Evolutionary conservation across 2,888 invertebrate genomes (phyloP).

Genomic region (Tachina fera): DNA sequence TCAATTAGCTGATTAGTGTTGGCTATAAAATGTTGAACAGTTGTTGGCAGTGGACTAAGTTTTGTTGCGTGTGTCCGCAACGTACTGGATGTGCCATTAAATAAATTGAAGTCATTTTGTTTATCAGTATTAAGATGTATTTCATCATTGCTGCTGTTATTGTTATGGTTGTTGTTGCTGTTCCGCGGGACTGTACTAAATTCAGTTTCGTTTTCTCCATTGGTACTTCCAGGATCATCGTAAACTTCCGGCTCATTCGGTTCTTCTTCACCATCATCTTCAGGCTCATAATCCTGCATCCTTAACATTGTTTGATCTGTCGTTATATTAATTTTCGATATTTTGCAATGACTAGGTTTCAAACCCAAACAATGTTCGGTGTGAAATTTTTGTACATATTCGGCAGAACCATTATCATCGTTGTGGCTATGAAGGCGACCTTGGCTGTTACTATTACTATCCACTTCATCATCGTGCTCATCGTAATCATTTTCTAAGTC

Average conservation of each 20-base stretch:
- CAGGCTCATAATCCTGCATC: slow-evolving; percentile 12
- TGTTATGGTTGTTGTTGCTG: slow-evolving; percentile 10
- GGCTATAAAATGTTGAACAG: neutral
- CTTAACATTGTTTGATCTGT: slow-evolving; percentile 19
- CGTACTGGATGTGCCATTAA: neutral
- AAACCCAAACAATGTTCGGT: neutral
- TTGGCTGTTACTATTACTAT: slow-evolving; percentile 53
- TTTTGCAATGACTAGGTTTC: slow-evolving; percentile 28
- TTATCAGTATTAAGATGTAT: slow-evolving; percentile 8
- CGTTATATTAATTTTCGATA: neutral
- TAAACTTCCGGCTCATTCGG: slow-evolving; percentile 12
- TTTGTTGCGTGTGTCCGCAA: neutral
- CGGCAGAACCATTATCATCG: slow-evolving; percentile 39
- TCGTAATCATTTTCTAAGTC: slow-evolving; percentile 67
- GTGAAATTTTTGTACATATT: slow-evolving; percentile 34
- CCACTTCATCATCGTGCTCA: slow-evolving; percentile 52
- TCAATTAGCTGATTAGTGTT: neutral
- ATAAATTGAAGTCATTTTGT: neutral
- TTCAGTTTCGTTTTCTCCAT: slow-evolving; percentile 8
- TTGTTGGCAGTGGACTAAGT: neutral
- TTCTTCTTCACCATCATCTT: slow-evolving; percentile 41
- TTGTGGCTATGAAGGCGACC: slow-evolving; percentile 27
- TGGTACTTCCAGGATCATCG: neutral
- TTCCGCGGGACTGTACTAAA: neutral
- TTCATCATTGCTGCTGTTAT: slow-evolving; percentile 8